Percentiles rank a stretch among this genome's conserved stretches.
Conservation (phyloP, 2,888 invertebrate genomes). For the Arctia plantaginis region DNA sequence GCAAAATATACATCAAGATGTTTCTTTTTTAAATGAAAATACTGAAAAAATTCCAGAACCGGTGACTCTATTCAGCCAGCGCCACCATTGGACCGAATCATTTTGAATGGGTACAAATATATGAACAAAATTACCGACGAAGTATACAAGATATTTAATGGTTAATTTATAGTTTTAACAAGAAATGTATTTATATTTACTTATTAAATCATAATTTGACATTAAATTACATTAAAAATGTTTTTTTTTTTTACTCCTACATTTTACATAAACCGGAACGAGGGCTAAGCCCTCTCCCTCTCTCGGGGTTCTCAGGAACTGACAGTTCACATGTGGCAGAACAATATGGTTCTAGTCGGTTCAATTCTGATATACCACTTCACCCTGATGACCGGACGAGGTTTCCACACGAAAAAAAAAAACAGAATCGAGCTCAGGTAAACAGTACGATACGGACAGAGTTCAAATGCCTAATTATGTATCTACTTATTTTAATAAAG, state of each 20-base stretch:
- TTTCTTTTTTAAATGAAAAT: background rate
- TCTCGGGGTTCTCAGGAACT: no score
- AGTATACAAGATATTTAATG: constrained; percentile 61
- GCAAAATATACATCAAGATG: background rate
- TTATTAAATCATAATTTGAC: background rate
- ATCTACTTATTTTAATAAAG: no score
- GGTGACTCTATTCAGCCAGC: constrained; percentile 57
- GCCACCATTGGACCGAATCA: constrained; percentile 56
- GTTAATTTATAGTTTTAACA: constrained; percentile 14
- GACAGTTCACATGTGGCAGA: no score
- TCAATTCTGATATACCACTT: no score
- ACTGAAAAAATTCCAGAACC: constrained; percentile 25
- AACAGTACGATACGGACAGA: no score
- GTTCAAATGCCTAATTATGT: no score
- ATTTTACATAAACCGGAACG: no score
- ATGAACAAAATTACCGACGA: constrained; percentile 64
- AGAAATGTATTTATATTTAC: background rate
- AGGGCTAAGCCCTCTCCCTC: no score
- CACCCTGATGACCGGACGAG: no score
- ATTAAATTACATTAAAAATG: background rate
- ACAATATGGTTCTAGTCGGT: no score
- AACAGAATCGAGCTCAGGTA: no score
- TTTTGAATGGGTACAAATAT: constrained; percentile 63
- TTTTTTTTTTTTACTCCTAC: background rate
- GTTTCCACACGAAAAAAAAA: no score